Evolutionary conservation across 2,797 vertebrate genomes (phyloP).

Genomic region (Microchirus variegatus): DNA sequence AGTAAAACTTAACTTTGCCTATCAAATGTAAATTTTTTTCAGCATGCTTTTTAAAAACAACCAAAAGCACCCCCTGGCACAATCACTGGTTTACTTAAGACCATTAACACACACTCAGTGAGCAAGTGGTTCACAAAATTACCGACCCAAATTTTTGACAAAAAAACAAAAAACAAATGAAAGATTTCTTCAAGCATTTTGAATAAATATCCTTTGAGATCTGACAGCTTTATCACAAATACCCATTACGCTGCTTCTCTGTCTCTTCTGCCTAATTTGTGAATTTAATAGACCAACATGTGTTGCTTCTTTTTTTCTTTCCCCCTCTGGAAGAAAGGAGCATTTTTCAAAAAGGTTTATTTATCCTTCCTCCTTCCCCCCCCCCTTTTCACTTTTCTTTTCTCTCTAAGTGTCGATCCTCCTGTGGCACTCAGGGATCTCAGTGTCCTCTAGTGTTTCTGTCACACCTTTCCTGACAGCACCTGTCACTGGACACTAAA

Average conservation of each 20-base stretch:
- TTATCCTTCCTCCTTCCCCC: slow-evolving; percentile 5
- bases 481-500: slow-evolving; percentile 79
- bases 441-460: slow-evolving; percentile 87
- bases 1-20: slow-evolving; percentile 99
- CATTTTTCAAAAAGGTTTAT: slow-evolving; percentile 35
- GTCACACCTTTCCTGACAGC: slow-evolving; percentile 81
- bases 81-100: slow-evolving; percentile 93
- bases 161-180: slow-evolving; percentile 17
- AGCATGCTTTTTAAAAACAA: slow-evolving; percentile 94
- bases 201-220: slow-evolving; percentile 26
- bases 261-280: slow-evolving; percentile 54
- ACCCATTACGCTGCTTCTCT: slow-evolving; percentile 58
- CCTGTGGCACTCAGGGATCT: slow-evolving; percentile 81
- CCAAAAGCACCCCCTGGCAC: slow-evolving; percentile 79
- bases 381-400: not conserved
- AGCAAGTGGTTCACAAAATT: slow-evolving; percentile 96
- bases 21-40: slow-evolving; percentile 99
- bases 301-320: slow-evolving; percentile 29
- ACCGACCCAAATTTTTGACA: slow-evolving; percentile 51
- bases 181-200: slow-evolving; percentile 4
- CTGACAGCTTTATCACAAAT: slow-evolving; percentile 42
- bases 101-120: slow-evolving; percentile 93
- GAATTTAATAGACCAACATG: slow-evolving; percentile 28
- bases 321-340: slow-evolving; percentile 22
- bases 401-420: slow-evolving; percentile 30